Percentiles rank a stretch among this genome's conserved stretches.
These are phyloP conservation scores for Crotalus tigris DNA, from an alignment of 2,113 vertebrate species.

Conservation along the genomic window DNA sequence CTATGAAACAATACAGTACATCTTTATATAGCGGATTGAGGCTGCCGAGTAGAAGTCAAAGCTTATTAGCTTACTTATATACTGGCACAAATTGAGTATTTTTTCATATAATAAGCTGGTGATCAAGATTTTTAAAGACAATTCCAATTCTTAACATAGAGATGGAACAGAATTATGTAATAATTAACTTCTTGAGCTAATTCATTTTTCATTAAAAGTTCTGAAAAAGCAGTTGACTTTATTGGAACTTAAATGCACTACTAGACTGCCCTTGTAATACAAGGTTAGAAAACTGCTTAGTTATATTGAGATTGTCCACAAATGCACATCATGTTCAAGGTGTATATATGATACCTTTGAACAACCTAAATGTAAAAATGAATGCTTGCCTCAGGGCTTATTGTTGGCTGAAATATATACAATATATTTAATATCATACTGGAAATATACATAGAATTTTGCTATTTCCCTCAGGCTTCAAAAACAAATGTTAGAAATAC, in stretches of 20 bases:
- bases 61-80: not conserved
- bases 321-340: not conserved
- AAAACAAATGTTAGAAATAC: not conserved
- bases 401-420: not conserved
- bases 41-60: not conserved
- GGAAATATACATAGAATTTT: not conserved
- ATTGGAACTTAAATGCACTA: not conserved
- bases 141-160: not conserved
- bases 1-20: not conserved
- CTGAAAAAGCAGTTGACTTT: not conserved
- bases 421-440: not conserved
- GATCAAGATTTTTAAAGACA: not conserved
- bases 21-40: not conserved
- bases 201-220: not conserved
- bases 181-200: not conserved
- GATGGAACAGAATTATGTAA: not conserved
- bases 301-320: not conserved
- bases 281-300: not conserved
- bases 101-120: not conserved
- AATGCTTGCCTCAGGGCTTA: not conserved
- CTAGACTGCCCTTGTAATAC: not conserved
- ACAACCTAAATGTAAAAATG: fast-evolving
- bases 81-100: not conserved
- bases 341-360: not conserved
- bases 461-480: not conserved